phyloP scores from a whole-genome alignment of 2,888 invertebrate species.

The Meiosimyza decipiens region DNA sequence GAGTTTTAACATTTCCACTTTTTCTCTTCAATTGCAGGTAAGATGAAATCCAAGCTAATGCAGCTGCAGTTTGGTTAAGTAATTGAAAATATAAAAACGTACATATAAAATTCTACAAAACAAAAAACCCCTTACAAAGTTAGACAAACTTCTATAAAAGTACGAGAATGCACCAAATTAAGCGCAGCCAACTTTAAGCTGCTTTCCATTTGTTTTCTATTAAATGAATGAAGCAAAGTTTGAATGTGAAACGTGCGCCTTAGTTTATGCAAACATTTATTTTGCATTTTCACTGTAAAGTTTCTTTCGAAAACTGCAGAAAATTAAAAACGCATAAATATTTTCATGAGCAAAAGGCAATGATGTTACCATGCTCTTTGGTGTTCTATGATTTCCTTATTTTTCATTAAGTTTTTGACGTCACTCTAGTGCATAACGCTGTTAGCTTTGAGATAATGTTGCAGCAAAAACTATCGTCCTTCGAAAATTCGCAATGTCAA shows the following conservation, averaged over 20 bases:
- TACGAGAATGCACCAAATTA: neutral
- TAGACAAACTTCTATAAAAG: neutral
- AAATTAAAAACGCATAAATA: constrained; percentile 5
- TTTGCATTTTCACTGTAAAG: neutral
- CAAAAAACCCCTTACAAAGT: neutral
- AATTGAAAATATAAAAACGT: neutral
- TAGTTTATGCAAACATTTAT: constrained; percentile 1
- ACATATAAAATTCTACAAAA: neutral
- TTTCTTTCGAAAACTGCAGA: neutral
- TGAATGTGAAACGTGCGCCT: constrained; percentile 2
- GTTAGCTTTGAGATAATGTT: no score
- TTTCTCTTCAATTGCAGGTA: constrained; percentile 1
- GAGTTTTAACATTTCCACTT: neutral
- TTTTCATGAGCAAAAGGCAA: neutral
- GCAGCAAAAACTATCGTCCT: no score
- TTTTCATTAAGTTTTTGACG: no score
- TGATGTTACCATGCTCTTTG: neutral
- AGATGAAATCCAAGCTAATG: neutral
- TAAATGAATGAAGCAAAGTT: neutral
- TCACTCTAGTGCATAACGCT: no score
- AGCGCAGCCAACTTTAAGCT: neutral
- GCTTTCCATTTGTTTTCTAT: neutral
- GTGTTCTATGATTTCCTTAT: no score
- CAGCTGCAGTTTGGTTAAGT: neutral
- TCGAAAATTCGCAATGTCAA: no score